Conservation (phyloP, 35 echinoderm and acorn worm genomes). For the Ophiothrix spiculata region DNA sequence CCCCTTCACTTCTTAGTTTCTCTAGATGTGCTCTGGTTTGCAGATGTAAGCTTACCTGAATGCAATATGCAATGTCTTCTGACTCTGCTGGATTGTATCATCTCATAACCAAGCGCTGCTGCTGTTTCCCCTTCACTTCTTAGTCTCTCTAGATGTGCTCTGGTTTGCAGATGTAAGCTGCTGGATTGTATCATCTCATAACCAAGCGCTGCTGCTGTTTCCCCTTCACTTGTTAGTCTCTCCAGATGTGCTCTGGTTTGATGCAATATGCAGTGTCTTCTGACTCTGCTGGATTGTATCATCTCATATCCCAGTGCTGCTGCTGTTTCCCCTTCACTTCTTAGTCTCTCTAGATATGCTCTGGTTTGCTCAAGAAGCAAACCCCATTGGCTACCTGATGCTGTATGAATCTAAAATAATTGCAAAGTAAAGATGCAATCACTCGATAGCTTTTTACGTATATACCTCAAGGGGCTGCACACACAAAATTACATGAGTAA, state of each 20-base stretch:
- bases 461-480: too few species aligned
- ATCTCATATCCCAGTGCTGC: slow-evolving; percentile 48
- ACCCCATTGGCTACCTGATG: slow-evolving; percentile 53
- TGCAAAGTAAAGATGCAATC: too few species aligned
- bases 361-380: slow-evolving; percentile 50
- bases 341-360: background rate
- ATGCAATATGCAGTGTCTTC: slow-evolving; percentile 36
- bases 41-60: too few species aligned
- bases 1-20: too few species aligned
- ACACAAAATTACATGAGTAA: too few species aligned
- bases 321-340: slow-evolving; percentile 8
- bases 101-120: slow-evolving; percentile 39
- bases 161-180: too few species aligned
- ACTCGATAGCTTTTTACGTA: too few species aligned
- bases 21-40: too few species aligned
- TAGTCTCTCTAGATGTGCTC: background rate
- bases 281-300: slow-evolving; percentile 23
- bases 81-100: slow-evolving; percentile 31
- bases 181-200: too few species aligned
- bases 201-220: too few species aligned
- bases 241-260: too few species aligned
- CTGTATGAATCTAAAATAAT: slow-evolving; percentile 60
- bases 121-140: slow-evolving; percentile 13
- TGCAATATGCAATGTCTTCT: slow-evolving; percentile 35
- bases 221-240: too few species aligned